phyloP scores from a whole-genome alignment of 2,888 invertebrate genomes.

The Tachystola acroxantha region DNA sequence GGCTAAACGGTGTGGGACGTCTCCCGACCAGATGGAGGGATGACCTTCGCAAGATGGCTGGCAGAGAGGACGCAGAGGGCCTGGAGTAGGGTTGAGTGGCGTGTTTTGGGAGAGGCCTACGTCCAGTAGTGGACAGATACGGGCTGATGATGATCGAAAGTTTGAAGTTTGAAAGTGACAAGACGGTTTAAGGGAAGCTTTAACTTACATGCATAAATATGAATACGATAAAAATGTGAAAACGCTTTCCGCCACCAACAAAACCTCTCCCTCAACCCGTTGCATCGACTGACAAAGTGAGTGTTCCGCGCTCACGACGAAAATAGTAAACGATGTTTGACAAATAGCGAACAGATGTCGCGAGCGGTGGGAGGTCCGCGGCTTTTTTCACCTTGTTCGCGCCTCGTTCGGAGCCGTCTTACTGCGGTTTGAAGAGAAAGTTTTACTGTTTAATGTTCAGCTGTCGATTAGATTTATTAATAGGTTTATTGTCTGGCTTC shows the following conservation, averaged over 20 bases:
- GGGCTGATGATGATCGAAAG: no score
- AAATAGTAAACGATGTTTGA: conserved; percentile 72
- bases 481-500: not conserved
- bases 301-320: conserved; percentile 40
- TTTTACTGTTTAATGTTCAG: not conserved
- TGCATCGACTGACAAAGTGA: conserved; percentile 44
- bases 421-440: conserved; percentile 7
- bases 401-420: conserved; percentile 7
- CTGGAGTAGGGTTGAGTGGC: no score
- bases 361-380: conserved; percentile 28
- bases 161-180: no score
- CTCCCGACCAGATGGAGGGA: no score
- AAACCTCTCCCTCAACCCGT: conserved; percentile 17
- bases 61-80: no score
- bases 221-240: no score
- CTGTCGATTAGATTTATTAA: not conserved
- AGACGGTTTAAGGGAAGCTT: no score
- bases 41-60: no score
- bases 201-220: no score
- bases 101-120: no score
- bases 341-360: conserved; percentile 71
- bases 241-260: conserved; percentile 5
- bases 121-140: no score
- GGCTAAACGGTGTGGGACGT: no score
- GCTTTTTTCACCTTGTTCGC: conserved; percentile 26